Base-by-base conservation (phyloP, 2,797 vertebrate species). In the Esox lucius region DNA sequence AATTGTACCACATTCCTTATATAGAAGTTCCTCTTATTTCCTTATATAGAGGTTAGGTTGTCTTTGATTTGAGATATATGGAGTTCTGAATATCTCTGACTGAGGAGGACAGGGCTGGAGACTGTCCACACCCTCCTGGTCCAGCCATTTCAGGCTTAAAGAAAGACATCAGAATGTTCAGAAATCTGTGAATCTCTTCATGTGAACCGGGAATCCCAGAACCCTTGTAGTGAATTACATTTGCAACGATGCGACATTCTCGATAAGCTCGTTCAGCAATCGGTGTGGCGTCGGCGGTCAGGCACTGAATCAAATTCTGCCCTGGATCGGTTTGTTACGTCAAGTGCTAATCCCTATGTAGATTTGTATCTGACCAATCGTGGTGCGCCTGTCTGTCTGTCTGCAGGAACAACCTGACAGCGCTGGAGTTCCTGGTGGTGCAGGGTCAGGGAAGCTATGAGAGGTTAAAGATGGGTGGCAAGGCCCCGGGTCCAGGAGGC, bases 391-490 rank as follows among this genome's bases (percentile, higher is more conserved):
- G 65, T 35, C 26, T 28, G 28, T 39, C 33, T 68, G 53, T 67
- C 15, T 46, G 1, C 81, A 96, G 95, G 91, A 96, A 96, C 90
- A 96, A 96, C 90, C 87, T 96, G 85, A 96, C 95, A 11, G 94
- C 95, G 80, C 79, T 96, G 87, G 95, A 96, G 83, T 89, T 90
- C 53, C 71, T 95, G 82, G 81, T 95, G 78, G 92, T 95, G 31
- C 92, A 95, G 83, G 95, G 95, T 48, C 94, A 94, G 84, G 95
- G 95, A 79, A 93, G 94, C 1, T 93, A 91, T 0, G 95, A 96
- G 85, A 94, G 87, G 81, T 73, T 96, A 78, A 93, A 88, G 81
- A 85, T 96, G 73, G 95, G 92, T 74, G 95, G 95, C 83, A 95
- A 94, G 84, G 78, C 91, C 74, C 94, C 95, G 0, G 94, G 95